Base-by-base conservation (phyloP, 2,797 vertebrate genomes). In the Macropodus opercularis region DNA sequence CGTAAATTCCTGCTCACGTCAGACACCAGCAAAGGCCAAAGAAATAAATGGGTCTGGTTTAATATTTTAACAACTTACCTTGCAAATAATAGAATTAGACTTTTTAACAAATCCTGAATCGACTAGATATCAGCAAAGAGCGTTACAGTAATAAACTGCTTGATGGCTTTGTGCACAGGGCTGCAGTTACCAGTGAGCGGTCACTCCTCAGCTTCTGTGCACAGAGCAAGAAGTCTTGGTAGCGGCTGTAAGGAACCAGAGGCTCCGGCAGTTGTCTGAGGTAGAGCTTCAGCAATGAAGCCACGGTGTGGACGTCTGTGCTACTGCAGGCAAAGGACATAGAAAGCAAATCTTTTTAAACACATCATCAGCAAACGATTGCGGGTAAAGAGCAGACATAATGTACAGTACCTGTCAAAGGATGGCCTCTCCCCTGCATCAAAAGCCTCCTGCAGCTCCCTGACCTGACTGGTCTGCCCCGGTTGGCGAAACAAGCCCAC, bases 251-350 rank as follows among this genome's bases (percentile, higher is more conserved):
- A n/a, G 93, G 93, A 46, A 94, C 86, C 74, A 94, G 69, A 1
- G 93, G 93, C 77, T 94, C 92, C 0, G 93, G 93, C 57, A 94
- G 83, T 80, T 92, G 92, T 54, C 93, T 69, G 70, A 94, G 90
- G 80, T 94, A 94, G 13, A 93, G 89, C 76, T 93, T 94, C 65
- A 94, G 76, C 66, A 94, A 79, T 3, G 93, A 93, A 2, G 92
- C 92, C 79, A 94, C 93, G 1, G 92, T 93, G 81, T 94, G 92
- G 68, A 94, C 87, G 19, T 94, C 92, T 61, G 92, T 93, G 66
- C 76, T 85, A 67, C 92, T 94, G 83, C 75, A 79, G 63, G 7
- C 1, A 3, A 62, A 71, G 58, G 50, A 63, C 53, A 76, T 8
- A 49, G 4, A 0, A 40, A 7, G 8, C 12, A 17, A 56, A n/a